Conservation (phyloP, 53 echinoderm and acorn worm species). For the Arbacia lixula region DNA sequence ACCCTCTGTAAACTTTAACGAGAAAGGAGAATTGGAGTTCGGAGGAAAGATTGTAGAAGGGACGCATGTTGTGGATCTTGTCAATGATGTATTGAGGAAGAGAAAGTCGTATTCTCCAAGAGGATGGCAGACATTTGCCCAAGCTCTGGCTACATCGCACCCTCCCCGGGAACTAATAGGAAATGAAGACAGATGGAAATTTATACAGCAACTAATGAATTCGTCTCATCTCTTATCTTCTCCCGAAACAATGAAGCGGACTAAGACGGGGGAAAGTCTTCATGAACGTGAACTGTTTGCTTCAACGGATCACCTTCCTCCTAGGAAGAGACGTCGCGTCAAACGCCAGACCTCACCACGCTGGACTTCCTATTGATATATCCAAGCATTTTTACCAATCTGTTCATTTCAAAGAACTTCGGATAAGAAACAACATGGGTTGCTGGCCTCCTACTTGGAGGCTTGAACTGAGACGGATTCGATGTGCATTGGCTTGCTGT, state of each 20-base stretch:
- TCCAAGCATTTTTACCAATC: neutral
- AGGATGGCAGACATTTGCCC: conserved; percentile 35
- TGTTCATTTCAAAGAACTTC: neutral
- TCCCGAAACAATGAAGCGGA: too few species aligned
- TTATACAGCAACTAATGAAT: conserved; percentile 15
- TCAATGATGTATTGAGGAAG: conserved; percentile 61
- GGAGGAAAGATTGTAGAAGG: conserved; percentile 36
- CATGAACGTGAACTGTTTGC: neutral
- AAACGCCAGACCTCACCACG: neutral
- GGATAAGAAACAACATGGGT: conserved; percentile 54
- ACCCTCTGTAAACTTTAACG: neutral
- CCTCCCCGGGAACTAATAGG: conserved; percentile 60
- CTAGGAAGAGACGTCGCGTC: neutral
- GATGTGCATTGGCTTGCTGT: conserved; percentile 65
- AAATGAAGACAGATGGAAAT: conserved; percentile 49
- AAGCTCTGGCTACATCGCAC: conserved; percentile 29
- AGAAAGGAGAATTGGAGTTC: conserved; percentile 45
- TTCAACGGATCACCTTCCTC: neutral
- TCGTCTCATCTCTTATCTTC: too few species aligned
- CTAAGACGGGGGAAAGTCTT: too few species aligned
- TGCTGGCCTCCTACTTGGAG: conserved; percentile 41
- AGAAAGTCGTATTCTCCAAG: conserved; percentile 11
- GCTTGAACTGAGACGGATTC: conserved; percentile 15
- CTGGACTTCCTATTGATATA: conserved; percentile 5
- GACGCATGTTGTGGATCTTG: conserved; percentile 62